Evolutionary conservation across 2,113 vertebrate species (phyloP).

Genomic region (Conger conger): DNA sequence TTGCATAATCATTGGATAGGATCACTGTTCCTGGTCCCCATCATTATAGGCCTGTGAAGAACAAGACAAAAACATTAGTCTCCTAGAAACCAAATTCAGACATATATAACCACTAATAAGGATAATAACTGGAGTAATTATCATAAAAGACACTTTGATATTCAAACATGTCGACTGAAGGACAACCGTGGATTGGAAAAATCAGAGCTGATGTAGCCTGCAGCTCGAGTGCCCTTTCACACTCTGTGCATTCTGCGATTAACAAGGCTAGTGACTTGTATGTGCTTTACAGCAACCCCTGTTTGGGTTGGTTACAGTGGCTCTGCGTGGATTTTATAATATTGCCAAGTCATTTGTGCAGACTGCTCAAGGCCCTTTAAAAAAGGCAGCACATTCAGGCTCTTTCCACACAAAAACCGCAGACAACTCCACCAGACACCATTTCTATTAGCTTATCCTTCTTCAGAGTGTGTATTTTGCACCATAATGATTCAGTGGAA

Average conservation of each 20-base stretch:
- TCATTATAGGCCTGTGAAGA: constrained; percentile 70
- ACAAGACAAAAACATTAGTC: constrained; percentile 62
- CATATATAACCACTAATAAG: constrained; percentile 60
- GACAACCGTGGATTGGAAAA: constrained; percentile 67
- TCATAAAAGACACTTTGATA: constrained; percentile 61
- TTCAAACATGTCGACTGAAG: constrained; percentile 60
- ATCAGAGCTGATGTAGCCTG: constrained; percentile 36
- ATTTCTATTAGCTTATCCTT: constrained; percentile 48
- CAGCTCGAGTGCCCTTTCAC: constrained; percentile 52
- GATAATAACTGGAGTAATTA: constrained; percentile 61
- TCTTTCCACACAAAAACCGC: constrained; percentile 63
- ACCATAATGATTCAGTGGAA: constrained; percentile 70
- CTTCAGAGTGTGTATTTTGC: constrained; percentile 57
- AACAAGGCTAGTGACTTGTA: constrained; percentile 44
- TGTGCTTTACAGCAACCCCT: constrained; percentile 38
- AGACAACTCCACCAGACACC: constrained; percentile 51
- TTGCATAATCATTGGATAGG: constrained; percentile 73
- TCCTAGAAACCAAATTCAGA: constrained; percentile 59
- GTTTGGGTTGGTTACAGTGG: constrained; percentile 59
- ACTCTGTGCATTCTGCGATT: constrained; percentile 14
- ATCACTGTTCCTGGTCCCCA: constrained; percentile 53
- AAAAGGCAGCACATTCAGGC: constrained; percentile 59
- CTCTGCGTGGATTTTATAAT: constrained; percentile 50
- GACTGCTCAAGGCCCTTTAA: constrained; percentile 60
- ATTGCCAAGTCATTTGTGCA: constrained; percentile 54